Evolutionary conservation across 2,113 vertebrate genomes (phyloP), one percentile per base, ranked within the genome.

Genomic region (Polypterus bichir): DNA sequence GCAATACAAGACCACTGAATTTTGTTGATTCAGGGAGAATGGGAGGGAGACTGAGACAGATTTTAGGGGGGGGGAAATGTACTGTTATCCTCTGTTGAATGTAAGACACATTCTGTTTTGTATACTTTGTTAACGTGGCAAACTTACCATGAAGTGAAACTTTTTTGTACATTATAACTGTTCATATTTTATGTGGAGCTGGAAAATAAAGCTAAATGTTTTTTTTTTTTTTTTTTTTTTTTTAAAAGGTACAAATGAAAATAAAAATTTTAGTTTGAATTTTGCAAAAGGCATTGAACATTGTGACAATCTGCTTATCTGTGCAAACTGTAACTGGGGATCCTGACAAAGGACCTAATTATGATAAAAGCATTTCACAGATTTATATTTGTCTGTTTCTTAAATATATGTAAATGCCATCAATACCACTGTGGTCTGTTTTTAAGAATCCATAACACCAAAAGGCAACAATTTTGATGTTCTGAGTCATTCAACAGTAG

Each of bases 271-370:
- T 58, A 3, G 49, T 56, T 92, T 84, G 89, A 86, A 81, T 69
- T 78, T 75, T 71, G 79, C 74, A 68, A 57, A 75, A 75, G 76
- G 73, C 64, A 66, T 85, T 86, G 82, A 68, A 77, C 83, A 77
- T 78, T 79, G 74, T 83, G 91, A 94, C 91, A 91, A 92, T 92
- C 90, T 69, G 71, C 55, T 57, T 47, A 78, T 64, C 73, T 78
- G 81, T 79, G 80, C 81, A 81, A 64, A 77, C 74, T 60, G 65
- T 71, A 65, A 67, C 54, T 60, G 62, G 73, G 73, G 73, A 80
- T 85, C 76, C 77, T 80, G 73, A 76, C 79, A 79, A 80, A 82
- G 80, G 27, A 27, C 27, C 27, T 27, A 2, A 27, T 27, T 27
- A 27, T 27, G 27, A 27, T 27, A 27, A 27, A 27, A 27, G 27